Evolutionary conservation across 2,888 invertebrate genomes (phyloP).

Genomic region (Eledona agricola): DNA sequence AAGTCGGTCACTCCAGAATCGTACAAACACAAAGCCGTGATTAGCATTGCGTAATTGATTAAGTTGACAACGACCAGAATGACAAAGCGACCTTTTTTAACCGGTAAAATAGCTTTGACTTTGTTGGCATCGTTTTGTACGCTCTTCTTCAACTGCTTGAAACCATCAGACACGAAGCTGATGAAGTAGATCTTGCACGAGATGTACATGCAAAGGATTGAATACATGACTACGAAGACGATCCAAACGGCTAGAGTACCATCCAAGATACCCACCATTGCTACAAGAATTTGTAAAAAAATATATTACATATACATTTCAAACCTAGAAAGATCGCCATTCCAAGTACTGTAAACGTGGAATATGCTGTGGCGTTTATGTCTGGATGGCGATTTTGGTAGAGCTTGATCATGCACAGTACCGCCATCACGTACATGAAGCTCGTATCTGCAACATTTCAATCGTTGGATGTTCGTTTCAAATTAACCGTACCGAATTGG

Average conservation of each 20-base stretch:
- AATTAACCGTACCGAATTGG: conserved; percentile 93
- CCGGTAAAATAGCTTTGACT: conserved; percentile 43
- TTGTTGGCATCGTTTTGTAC: conserved; percentile 1
- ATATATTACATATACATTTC: conserved; percentile 40
- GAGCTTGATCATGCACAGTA: conserved; percentile 84
- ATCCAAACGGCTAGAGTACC: conserved; percentile 75
- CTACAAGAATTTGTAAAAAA: conserved; percentile 63
- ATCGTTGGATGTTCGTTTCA: background rate
- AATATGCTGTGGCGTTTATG: conserved; percentile 82
- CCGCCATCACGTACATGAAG: conserved; percentile 92
- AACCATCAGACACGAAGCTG: conserved; percentile 63
- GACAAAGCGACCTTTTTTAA: conserved; percentile 63
- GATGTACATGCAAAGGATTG: conserved; percentile 65
- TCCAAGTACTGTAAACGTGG: conserved; percentile 78
- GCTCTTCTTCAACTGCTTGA: conserved; percentile 71
- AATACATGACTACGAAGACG: conserved; percentile 74
- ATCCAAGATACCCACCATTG: conserved; percentile 72
- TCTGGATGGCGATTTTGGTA: conserved; percentile 90
- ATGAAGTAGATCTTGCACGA: conserved; percentile 60
- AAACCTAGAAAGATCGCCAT: conserved; percentile 74
- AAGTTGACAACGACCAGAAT: conserved; percentile 68
- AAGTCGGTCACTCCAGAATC: conserved; percentile 73
- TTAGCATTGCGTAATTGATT: conserved; percentile 71
- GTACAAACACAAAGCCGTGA: conserved; percentile 65
- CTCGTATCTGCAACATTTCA: conserved; percentile 74